Base-by-base conservation (phyloP, 2,797 vertebrate species). In the Heliangelus exortis region DNA sequence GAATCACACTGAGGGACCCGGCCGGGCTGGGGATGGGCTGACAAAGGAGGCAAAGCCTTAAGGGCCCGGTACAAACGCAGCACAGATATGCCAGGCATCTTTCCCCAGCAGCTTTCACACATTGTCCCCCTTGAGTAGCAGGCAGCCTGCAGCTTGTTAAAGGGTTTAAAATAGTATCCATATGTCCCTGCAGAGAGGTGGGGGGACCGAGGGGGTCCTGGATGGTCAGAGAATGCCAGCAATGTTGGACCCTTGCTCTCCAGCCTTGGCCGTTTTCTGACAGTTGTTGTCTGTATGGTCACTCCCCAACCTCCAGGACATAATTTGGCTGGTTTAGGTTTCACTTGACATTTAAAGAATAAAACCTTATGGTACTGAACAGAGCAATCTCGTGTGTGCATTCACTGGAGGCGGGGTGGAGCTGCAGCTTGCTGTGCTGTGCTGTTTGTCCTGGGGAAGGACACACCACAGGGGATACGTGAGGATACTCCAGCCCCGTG, bases 121-220 rank as follows among this genome's bases (percentile, higher is more conserved):
- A 74, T 91, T 88, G 93, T 96, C 85, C 92, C 59, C 54, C 72
- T 87, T 57, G 91, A 95, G 95, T 62, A 95, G 93, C 81, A 93
- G 94, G 96, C 97, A 75, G 97, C 95, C 95, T 96, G 91, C 28
- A 89, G 86, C 96, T 96, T 94, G 90, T 94, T 91, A 92, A 95
- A 96, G 69, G 58, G 93, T 97, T 97, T 98, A 96, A 97, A 98
- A 98, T 98, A 98, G 98, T 93, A 80, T 55, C 96, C 97, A 97
- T 94, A 45, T 97, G 98, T 97, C 96, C 94, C 86, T 77, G 39
- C 34, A 12, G 53, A 77, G 93, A 79, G 82, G 26, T 91, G 84
- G 95, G 90, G 95, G 36, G 22, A 53, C 76, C 55, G 87, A 93
- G 82, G 81, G 63, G 36, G 86, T 96, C 96, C 87, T 91, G 92